These are phyloP conservation scores for Neotoxoptera formosana DNA, from an alignment of 1,140 invertebrate genomes.

Conservation along the genomic window DNA sequence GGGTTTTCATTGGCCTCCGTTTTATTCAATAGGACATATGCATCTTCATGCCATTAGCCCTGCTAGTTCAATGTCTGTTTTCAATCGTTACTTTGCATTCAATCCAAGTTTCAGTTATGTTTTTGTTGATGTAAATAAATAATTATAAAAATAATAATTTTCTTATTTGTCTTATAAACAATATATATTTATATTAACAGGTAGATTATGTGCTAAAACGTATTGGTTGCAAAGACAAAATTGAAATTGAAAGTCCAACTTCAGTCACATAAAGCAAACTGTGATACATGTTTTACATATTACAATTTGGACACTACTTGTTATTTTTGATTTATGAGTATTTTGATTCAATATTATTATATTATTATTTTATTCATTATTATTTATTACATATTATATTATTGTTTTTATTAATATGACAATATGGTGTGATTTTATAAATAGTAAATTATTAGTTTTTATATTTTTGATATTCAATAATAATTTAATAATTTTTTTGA, in stretches of 20 bases:
- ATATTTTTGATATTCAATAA: not conserved
- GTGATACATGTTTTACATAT: not conserved
- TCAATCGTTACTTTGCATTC: constrained; percentile 14
- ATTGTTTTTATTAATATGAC: not conserved
- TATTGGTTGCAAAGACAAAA: not conserved
- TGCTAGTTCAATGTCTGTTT: constrained; percentile 73
- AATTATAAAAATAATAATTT: not conserved
- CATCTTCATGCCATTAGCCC: constrained; percentile 90
- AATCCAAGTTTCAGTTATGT: not conserved
- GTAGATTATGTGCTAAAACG: constrained; percentile 28
- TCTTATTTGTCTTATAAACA: not conserved
- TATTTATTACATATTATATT: not conserved
- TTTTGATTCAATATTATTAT: not conserved
- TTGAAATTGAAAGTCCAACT: not conserved
- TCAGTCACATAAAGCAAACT: not conserved
- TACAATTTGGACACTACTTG: not conserved
- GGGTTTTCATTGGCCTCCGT: constrained; percentile 93
- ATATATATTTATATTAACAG: not conserved
- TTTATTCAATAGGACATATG: constrained; percentile 82
- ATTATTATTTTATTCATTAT: not conserved
- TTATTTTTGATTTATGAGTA: not conserved
- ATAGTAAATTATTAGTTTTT: not conserved
- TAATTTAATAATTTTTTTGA: too few species aligned
- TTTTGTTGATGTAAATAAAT: constrained; percentile 45
- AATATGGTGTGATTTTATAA: not conserved